phyloP scores from a whole-genome alignment of 2,113 vertebrate species.

The Burhinus oedicnemus region DNA sequence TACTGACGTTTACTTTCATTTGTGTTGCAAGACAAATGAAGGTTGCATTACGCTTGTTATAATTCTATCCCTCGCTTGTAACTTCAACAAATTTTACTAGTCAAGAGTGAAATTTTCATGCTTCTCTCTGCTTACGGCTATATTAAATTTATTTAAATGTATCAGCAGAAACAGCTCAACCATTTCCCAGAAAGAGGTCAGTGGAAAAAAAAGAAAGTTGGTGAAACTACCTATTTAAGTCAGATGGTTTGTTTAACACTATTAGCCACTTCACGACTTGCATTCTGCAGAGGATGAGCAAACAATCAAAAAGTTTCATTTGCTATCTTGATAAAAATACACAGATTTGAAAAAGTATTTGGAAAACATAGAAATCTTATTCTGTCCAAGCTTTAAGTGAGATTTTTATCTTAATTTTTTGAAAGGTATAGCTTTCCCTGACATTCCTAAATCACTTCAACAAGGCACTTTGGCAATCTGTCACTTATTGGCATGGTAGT shows the following conservation, averaged over 20 bases:
- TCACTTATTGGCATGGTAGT: neutral
- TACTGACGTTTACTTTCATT: neutral
- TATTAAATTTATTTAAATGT: neutral
- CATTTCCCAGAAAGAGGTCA: neutral
- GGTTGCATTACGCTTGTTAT: neutral
- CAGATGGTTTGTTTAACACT: neutral
- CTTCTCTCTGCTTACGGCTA: neutral
- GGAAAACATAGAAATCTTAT: neutral
- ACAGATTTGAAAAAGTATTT: neutral
- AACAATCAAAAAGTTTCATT: neutral
- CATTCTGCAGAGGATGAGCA: neutral
- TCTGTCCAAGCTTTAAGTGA: neutral
- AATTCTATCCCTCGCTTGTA: neutral
- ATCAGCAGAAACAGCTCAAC: neutral
- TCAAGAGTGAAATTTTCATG: neutral
- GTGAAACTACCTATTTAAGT: neutral
- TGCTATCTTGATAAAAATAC: neutral
- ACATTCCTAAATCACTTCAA: neutral
- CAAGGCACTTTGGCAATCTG: neutral
- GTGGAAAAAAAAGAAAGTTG: neutral
- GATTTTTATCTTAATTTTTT: neutral
- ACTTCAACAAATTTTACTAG: neutral
- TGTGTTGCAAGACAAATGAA: neutral
- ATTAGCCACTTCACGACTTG: neutral
- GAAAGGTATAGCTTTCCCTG: neutral